phyloP scores from a whole-genome alignment of 2,888 invertebrate species.

The Cerastoderma edule region DNA sequence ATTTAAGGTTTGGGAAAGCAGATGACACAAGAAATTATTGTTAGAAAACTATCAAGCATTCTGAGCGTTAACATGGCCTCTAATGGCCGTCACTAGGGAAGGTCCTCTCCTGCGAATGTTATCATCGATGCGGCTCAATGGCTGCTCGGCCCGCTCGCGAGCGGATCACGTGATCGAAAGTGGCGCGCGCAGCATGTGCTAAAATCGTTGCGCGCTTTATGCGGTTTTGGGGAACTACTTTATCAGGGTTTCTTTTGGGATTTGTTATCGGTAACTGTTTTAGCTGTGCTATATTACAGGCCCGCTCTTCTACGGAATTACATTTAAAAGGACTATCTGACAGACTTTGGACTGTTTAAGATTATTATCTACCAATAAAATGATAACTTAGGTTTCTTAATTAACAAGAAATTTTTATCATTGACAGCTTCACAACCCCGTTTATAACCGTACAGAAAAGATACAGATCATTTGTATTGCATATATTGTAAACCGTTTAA shows the following conservation, averaged over 20 bases:
- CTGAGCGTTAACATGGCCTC: too few relatives aligned
- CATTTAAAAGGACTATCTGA: conserved; percentile 58
- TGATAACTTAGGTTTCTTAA: too few relatives aligned
- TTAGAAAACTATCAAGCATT: too few relatives aligned
- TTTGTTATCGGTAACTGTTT: conserved; percentile 58
- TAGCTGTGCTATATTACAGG: conserved; percentile 50
- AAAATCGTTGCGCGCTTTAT: conserved; percentile 48
- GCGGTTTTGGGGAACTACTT: conserved; percentile 50
- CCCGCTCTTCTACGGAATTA: conserved; percentile 53
- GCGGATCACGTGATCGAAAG: conserved; percentile 53
- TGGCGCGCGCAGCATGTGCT: conserved; percentile 62
- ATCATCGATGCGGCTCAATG: conserved; percentile 49
- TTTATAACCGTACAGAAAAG: too few relatives aligned
- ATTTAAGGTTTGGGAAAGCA: too few relatives aligned
- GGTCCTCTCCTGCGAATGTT: conserved; percentile 53
- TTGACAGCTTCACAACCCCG: too few relatives aligned
- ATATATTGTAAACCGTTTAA: too few relatives aligned
- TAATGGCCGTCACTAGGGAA: conserved; percentile 40
- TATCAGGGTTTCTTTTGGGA: conserved; percentile 58
- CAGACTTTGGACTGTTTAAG: too few relatives aligned
- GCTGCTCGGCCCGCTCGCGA: conserved; percentile 50
- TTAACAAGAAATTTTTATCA: too few relatives aligned
- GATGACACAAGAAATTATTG: too few relatives aligned
- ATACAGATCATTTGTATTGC: too few relatives aligned
- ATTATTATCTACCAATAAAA: too few relatives aligned